Conservation (phyloP, 2,888 invertebrate species). For the Trachelus troglodyta region DNA sequence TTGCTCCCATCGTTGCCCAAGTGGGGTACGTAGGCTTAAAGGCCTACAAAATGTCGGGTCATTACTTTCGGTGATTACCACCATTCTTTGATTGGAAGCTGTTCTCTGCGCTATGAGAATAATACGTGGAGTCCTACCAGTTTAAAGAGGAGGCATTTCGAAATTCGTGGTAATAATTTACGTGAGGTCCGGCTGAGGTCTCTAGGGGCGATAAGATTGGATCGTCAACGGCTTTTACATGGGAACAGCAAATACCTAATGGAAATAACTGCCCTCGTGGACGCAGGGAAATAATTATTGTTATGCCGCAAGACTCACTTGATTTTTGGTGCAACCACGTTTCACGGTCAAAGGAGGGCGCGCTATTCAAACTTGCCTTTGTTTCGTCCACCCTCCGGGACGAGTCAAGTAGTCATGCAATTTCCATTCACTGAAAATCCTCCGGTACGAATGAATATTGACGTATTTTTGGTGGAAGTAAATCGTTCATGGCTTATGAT, state of each 20-base stretch:
- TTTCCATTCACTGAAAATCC: not conserved
- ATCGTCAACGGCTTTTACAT: constrained; percentile 54
- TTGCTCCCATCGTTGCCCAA: constrained; percentile 43
- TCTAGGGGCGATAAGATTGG: constrained; percentile 63
- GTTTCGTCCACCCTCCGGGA: not conserved
- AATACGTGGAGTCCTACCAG: constrained; percentile 38
- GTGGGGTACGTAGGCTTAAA: constrained; percentile 38
- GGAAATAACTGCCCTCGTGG: not conserved
- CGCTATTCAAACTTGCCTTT: not conserved
- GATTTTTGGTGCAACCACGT: not conserved
- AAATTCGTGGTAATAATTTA: constrained; percentile 63
- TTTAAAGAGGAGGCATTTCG: constrained; percentile 35
- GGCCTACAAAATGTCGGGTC: constrained; percentile 45
- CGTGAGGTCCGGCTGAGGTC: constrained; percentile 46
- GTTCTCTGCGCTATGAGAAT: constrained; percentile 24
- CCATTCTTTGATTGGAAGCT: constrained; percentile 52
- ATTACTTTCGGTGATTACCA: constrained; percentile 57
- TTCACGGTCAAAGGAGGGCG: not conserved
- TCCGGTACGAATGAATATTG: not conserved
- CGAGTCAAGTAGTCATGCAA: not conserved
- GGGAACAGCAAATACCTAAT: constrained; percentile 27
- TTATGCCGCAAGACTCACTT: constrained; percentile 24
- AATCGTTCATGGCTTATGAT: not conserved
- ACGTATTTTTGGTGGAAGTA: not conserved
- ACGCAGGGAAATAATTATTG: not conserved